Conservation (phyloP, 2,113 vertebrate genomes). For the Hipposideros armiger region DNA sequence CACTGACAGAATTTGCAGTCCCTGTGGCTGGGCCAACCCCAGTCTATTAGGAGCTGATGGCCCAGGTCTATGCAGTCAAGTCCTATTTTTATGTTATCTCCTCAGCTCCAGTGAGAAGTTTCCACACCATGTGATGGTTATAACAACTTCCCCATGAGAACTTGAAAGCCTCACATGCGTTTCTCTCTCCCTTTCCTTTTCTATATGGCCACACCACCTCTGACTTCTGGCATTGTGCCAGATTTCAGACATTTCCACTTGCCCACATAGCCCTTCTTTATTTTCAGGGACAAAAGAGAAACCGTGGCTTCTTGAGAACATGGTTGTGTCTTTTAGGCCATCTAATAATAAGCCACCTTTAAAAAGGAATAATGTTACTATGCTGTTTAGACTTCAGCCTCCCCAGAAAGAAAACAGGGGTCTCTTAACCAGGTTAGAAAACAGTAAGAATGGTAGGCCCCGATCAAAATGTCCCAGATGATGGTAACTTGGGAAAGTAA, state of each 20-base stretch:
- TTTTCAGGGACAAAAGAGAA: conserved; percentile 2
- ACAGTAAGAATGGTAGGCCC: not conserved
- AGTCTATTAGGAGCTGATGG: not conserved
- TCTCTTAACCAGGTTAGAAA: not conserved
- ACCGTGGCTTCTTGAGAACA: not conserved
- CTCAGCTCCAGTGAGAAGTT: not conserved
- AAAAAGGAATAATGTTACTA: not conserved
- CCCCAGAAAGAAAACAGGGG: not conserved
- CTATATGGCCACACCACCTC: not conserved
- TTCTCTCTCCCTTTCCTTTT: not conserved
- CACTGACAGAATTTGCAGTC: not conserved
- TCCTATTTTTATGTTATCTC: not conserved
- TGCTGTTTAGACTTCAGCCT: not conserved
- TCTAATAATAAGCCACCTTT: not conserved
- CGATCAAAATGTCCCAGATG: conserved; percentile 33
- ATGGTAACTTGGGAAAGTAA: not conserved
- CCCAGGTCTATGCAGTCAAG: not conserved
- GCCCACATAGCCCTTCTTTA: not conserved
- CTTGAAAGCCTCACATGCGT: not conserved
- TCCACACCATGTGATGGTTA: not conserved
- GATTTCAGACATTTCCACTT: conserved; percentile 34
- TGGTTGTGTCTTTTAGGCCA: not conserved
- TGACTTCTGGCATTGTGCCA: not conserved
- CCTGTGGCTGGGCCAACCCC: not conserved
- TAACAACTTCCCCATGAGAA: not conserved